A percentile compares a stretch with the other conserved stretches of the same genome.
phyloP scores from a whole-genome alignment of 2,113 vertebrate genomes.

The Pycnonotus jocosus region DNA sequence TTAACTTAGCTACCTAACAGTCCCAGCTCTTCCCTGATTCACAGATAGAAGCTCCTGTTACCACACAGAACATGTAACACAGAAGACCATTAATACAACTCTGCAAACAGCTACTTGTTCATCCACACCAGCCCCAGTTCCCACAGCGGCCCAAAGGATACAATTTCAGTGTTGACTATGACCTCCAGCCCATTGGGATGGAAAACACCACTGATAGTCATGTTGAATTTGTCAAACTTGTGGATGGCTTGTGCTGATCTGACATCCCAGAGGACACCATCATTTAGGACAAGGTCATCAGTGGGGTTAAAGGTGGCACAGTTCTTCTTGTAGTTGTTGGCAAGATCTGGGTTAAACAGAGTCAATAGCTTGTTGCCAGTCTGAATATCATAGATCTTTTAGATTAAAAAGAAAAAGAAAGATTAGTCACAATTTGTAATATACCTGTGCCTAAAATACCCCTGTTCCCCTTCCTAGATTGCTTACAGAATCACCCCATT shows the following conservation, averaged over 20 bases:
- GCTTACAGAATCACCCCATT: background rate
- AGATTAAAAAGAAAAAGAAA: constrained; percentile 61
- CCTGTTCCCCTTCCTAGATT: background rate
- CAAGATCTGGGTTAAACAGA: constrained; percentile 96
- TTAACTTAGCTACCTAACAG: background rate
- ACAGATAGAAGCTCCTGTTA: background rate
- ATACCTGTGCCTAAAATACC: background rate
- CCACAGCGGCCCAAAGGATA: constrained; percentile 77
- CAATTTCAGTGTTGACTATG: constrained; percentile 98
- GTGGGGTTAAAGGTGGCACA: constrained; percentile 98
- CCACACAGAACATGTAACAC: background rate
- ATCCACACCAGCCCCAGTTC: background rate
- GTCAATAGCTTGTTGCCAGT: constrained; percentile 95
- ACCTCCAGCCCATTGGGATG: constrained; percentile 95
- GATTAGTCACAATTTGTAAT: constrained; percentile 61
- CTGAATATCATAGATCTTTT: constrained; percentile 98
- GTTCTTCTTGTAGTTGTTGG: constrained; percentile 99
- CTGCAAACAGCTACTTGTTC: background rate
- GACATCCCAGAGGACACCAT: constrained; percentile 97
- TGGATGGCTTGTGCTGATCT: constrained; percentile 96
- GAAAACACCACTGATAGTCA: constrained; percentile 99
- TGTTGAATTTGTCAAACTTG: constrained; percentile 99
- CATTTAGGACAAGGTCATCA: constrained; percentile 97
- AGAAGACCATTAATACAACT: background rate
- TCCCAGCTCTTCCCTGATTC: background rate